Percentiles rank a stretch among this genome's conserved stretches.
These are phyloP conservation scores for Rhogogaster chlorosoma DNA, from an alignment of 2,888 invertebrate genomes.

Conservation along the genomic window DNA sequence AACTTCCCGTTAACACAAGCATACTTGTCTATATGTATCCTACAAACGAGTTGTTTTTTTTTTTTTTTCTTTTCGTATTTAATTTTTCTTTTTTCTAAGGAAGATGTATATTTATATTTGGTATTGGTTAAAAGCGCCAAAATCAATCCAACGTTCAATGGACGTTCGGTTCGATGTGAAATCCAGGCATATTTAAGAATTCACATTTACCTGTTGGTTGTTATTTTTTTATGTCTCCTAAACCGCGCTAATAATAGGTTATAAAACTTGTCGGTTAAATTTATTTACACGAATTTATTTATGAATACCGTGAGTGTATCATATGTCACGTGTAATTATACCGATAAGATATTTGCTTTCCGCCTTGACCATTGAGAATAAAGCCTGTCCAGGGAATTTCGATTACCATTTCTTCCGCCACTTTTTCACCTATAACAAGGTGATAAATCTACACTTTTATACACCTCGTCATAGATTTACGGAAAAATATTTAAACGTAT, in stretches of 20 bases:
- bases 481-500: not conserved
- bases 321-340: constrained; percentile 11
- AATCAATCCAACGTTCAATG: not conserved
- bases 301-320: not conserved
- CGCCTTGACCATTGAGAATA: not conserved
- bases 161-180: not conserved
- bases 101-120: not conserved
- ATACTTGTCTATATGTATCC: not conserved
- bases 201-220: constrained; percentile 8
- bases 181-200: not conserved
- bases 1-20: constrained; percentile 74
- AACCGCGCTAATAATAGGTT: constrained; percentile 6
- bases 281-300: constrained; percentile 4
- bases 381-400: not conserved
- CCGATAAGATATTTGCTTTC: not conserved
- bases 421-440: not conserved
- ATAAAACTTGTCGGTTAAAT: not conserved
- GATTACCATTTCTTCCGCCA: not conserved
- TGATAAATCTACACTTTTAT: not conserved
- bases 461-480: not conserved
- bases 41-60: not conserved
- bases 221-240: not conserved
- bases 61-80: not conserved
- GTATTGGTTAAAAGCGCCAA: not conserved
- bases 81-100: not conserved